phyloP scores from a whole-genome alignment of 2,797 vertebrate genomes.

The Rhyacichthys aspro region DNA sequence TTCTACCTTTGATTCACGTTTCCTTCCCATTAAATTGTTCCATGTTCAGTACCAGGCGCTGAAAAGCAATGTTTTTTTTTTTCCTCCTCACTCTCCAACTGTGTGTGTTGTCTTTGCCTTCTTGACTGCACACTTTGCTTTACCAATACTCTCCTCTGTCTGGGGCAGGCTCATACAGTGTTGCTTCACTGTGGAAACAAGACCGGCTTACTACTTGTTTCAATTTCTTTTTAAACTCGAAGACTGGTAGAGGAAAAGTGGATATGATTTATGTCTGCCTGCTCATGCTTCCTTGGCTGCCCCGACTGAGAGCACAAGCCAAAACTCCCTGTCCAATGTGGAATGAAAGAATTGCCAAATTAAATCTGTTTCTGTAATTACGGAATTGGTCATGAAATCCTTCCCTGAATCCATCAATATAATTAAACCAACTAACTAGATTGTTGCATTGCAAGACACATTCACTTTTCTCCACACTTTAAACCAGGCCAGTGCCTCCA shows the following conservation, averaged over 20 bases:
- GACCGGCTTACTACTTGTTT: constrained; percentile 21
- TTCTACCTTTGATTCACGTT: constrained; percentile 27
- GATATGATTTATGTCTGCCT: constrained; percentile 41
- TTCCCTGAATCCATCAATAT: constrained; percentile 14
- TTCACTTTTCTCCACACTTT: constrained; percentile 12
- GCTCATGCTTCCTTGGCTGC: constrained; percentile 23
- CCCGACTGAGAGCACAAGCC: constrained; percentile 45
- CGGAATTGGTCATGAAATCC: constrained; percentile 23
- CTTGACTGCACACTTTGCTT: constrained; percentile 8
- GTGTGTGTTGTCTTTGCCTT: constrained; percentile 18
- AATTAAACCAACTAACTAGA: constrained; percentile 7
- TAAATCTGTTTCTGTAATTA: constrained; percentile 28
- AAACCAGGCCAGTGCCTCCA: constrained; percentile 10
- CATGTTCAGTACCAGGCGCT: constrained; percentile 1
- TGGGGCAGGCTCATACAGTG: background rate
- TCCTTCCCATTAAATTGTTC: constrained; percentile 23
- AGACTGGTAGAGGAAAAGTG: background rate
- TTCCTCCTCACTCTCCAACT: constrained; percentile 2
- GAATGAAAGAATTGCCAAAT: constrained; percentile 17
- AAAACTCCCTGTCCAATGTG: constrained; percentile 13
- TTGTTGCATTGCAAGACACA: background rate
- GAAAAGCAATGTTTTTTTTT: background rate
- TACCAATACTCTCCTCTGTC: constrained; percentile 16
- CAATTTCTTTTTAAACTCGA: constrained; percentile 16
- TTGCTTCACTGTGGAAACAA: constrained; percentile 19